Conservation (phyloP, 2,113 vertebrate genomes). For the Engystomops pustulosus region DNA sequence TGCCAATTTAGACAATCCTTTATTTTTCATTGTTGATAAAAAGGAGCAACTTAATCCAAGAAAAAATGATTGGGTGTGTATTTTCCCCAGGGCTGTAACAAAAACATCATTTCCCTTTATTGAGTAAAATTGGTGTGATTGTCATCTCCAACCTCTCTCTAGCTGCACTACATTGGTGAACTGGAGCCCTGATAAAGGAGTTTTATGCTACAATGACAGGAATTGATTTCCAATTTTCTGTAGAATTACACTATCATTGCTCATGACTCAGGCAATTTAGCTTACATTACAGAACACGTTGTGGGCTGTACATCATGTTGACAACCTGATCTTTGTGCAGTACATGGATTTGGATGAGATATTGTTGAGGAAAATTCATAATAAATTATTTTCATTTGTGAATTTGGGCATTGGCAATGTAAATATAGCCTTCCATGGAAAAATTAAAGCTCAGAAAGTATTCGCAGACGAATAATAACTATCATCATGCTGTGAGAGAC, state of each 20-base stretch:
- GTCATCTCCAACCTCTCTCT: slow-evolving; percentile 62
- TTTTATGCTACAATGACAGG: slow-evolving; percentile 87
- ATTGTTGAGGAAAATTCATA: slow-evolving; percentile 68
- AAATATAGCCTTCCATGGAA: neutral
- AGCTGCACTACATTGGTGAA: slow-evolving; percentile 68
- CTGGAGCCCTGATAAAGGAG: slow-evolving; percentile 78
- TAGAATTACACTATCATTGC: slow-evolving; percentile 90
- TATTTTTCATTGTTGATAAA: slow-evolving; percentile 21
- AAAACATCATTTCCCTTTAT: slow-evolving; percentile 24
- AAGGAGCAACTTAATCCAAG: neutral
- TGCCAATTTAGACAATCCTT: slow-evolving; percentile 7
- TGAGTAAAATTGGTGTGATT: slow-evolving; percentile 53
- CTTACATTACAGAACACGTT: slow-evolving; percentile 78
- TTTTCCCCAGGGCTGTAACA: slow-evolving; percentile 34
- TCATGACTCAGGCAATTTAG: slow-evolving; percentile 88
- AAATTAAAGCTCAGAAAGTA: neutral
- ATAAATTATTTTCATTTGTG: slow-evolving; percentile 62
- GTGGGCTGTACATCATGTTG: slow-evolving; percentile 84
- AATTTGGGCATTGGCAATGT: slow-evolving; percentile 24
- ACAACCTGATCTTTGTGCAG: slow-evolving; percentile 79
- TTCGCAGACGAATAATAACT: too few species aligned
- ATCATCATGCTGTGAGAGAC: too few species aligned
- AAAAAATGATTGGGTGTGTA: slow-evolving; percentile 18
- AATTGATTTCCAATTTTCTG: slow-evolving; percentile 97
- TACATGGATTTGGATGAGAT: slow-evolving; percentile 76